Conservation (phyloP, 2,113 vertebrate genomes). For the Ophthalmolycus amberensis region DNA sequence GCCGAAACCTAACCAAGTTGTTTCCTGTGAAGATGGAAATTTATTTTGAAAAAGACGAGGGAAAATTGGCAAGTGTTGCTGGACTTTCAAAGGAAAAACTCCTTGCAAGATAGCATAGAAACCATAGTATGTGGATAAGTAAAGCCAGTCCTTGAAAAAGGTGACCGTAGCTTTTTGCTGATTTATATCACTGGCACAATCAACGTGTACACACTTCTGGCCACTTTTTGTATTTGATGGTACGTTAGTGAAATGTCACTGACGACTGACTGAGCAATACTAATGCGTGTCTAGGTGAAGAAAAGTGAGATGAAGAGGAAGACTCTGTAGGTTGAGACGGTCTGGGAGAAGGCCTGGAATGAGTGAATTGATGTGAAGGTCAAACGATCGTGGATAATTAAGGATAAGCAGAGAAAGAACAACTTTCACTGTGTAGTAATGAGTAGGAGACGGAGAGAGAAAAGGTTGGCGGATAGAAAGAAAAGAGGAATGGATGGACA, state of each 20-base stretch:
- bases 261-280: neutral
- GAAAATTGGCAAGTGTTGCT: too few species aligned
- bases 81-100: too few species aligned
- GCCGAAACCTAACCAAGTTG: too few species aligned
- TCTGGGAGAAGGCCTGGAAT: slow-evolving; percentile 33
- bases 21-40: too few species aligned
- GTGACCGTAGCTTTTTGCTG: too few species aligned
- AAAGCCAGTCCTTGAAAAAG: too few species aligned
- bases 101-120: too few species aligned
- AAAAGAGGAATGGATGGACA: neutral
- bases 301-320: neutral
- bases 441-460: slow-evolving; percentile 22
- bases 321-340: neutral
- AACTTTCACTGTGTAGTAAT: slow-evolving; percentile 38
- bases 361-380: slow-evolving; percentile 72
- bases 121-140: too few species aligned
- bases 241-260: neutral
- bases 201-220: neutral
- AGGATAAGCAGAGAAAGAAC: neutral
- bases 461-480: neutral
- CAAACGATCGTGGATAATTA: slow-evolving; percentile 64
- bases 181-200: neutral
- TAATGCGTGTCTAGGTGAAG: neutral
- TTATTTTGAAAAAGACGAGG: too few species aligned
- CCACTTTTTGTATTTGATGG: neutral